Evolutionary conservation across 2,797 vertebrate genomes (phyloP), one percentile per base, ranked within the genome.

Genomic region (Diceros bicornis): DNA sequence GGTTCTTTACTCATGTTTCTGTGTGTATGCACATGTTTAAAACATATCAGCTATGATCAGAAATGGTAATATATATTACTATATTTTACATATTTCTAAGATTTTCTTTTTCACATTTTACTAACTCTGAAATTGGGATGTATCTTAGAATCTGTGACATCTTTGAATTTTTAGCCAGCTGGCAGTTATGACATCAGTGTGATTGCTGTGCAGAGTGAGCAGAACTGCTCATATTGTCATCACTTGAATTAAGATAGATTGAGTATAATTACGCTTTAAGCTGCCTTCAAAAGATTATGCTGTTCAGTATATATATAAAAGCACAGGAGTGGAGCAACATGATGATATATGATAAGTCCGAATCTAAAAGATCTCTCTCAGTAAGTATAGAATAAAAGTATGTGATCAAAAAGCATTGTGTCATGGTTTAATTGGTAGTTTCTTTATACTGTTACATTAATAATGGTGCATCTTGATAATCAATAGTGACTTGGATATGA

Each of bases 1-100:
- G 20, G 14, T 71, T 95, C 47, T 96, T 94, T 94, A 66, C 50
- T 91, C 62, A 69, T 52, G 13, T 82, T 95, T 91, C 14, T 87
- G 6, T 64, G 6, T 88, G 17, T 88, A 17, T 72, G 47, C 32
- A 89, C 4, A 37, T 50, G 23, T 85, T 96, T 94, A 84, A 96
- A 93, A 97, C 29, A 23, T 88, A 37, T 34, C 57, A 66, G 23
- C n/a, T 71, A 0, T 59, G 52, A 90, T 83, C 27, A 79, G 74
- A 84, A 84, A n/a, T 79, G 25, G 32, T 66, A 3, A 57, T 90
- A 41, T 66, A 52, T 93, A 29, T 96, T 74, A 72, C 27, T 64
- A n/a, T 75, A 21, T 85, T 93, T 50, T 27, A 18, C 47, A 17
- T 34, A n/a, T 83, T 79, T 94, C 44, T 81, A 93, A 88, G n/a